These are phyloP conservation scores for Lasioglossum marginatum DNA, from an alignment of 2,888 invertebrate genomes.

Conservation along the genomic window DNA sequence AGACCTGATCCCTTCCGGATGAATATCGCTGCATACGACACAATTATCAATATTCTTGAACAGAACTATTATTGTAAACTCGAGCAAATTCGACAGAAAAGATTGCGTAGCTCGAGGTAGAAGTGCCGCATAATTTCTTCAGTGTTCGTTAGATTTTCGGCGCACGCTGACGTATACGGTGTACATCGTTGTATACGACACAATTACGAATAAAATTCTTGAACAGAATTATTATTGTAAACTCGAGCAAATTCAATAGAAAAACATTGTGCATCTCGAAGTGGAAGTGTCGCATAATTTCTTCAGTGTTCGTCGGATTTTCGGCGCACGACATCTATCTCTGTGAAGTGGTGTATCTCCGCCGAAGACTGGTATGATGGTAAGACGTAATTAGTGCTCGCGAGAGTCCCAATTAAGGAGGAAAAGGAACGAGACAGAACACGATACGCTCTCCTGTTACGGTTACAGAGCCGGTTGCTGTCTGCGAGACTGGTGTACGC, in stretches of 20 bases:
- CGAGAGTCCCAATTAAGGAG: slow-evolving; percentile 22
- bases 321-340: neutral
- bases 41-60: neutral
- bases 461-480: neutral
- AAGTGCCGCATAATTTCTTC: no score
- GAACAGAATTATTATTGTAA: neutral
- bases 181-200: neutral
- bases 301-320: neutral
- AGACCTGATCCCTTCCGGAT: neutral
- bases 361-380: neutral
- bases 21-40: neutral
- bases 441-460: slow-evolving; percentile 3
- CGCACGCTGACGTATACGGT: no score
- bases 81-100: no score
- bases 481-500: neutral
- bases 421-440: neutral
- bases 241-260: no score
- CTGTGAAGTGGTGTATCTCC: neutral
- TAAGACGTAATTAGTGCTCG: slow-evolving; percentile 13
- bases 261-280: no score
- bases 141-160: no score
- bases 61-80: neutral
- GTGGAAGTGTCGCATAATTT: neutral
- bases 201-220: neutral
- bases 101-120: no score